Evolutionary conservation across 2,888 invertebrate genomes (phyloP).

Genomic region (Acrobeloides nanus): DNA sequence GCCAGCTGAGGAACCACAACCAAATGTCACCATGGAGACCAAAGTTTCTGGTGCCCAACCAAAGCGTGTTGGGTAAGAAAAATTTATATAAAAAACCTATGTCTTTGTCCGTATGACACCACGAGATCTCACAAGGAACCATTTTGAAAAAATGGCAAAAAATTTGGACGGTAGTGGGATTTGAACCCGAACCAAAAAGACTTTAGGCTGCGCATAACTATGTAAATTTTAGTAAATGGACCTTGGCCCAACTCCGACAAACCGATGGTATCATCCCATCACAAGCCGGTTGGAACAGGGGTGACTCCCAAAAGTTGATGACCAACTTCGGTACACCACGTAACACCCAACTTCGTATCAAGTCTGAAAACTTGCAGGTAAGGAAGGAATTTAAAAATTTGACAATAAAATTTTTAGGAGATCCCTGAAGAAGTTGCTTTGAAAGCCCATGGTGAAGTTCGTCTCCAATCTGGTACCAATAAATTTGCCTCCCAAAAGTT

Average conservation of each 20-base stretch:
- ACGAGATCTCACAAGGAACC: no score
- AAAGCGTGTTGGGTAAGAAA: slow-evolving; percentile 27
- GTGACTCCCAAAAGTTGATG: slow-evolving; percentile 54
- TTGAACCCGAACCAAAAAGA: no score
- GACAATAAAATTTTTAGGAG: slow-evolving; percentile 31
- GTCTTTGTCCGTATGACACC: no score
- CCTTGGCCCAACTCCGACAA: slow-evolving; percentile 52
- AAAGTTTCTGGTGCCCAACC: slow-evolving; percentile 44
- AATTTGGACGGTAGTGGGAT: no score
- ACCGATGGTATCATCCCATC: slow-evolving; percentile 54
- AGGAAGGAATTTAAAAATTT: neutral
- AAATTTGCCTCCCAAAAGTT: slow-evolving; percentile 30
- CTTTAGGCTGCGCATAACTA: no score
- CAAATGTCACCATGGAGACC: slow-evolving; percentile 53
- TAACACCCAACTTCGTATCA: slow-evolving; percentile 49
- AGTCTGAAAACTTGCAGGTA: slow-evolving; percentile 45
- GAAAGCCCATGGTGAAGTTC: slow-evolving; percentile 50
- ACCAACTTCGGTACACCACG: slow-evolving; percentile 54
- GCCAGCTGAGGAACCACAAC: slow-evolving; percentile 33
- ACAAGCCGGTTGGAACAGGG: slow-evolving; percentile 55
- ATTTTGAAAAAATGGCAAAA: no score
- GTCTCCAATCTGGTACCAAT: slow-evolving; percentile 53
- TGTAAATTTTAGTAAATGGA: slow-evolving; percentile 54
- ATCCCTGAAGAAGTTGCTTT: slow-evolving; percentile 50
- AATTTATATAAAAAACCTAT: no score